Evolutionary conservation across 2,113 vertebrate genomes (phyloP), one percentile per base, ranked within the genome.

Genomic region (Erythrocercus mccallii): DNA sequence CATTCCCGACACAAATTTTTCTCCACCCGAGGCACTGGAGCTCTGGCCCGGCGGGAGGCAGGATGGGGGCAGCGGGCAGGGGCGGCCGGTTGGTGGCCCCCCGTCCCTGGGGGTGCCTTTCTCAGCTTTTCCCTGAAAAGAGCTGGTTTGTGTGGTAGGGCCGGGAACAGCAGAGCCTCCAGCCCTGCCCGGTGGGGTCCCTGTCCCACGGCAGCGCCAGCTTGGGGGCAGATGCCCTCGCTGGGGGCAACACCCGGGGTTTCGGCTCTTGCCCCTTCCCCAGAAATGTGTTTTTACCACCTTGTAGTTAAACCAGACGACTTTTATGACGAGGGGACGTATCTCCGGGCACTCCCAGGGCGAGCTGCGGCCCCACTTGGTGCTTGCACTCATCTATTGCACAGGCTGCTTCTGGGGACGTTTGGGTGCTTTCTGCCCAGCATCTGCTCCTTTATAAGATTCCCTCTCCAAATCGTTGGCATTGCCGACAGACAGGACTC

Each of bases 311-410:
- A 91, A 80, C 3, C 42, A n/a, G 38, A 5, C 1, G 4, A 8
- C 11, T 85, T 72, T 56, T 38, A 4, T 28, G 31, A 57, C 28
- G 48, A 50, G 25, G 37, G 25, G 15, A 86, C 4, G 8, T 9
- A 6, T 42, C 38, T 33, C n/a, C 14, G 3, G 17, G 22, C 51
- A 28, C 15, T 28, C 19, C 5, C 3, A 3, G 1, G 2, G 5
- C 13, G 57, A 76, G 21, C 23, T 37, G 60, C 24, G 21, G 14
- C 5, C 24, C 23, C 18, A 2, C 51, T 56, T 38, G 62, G 35
- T 7, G 22, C 40, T 77, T 21, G 44, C 16, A 25, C 13, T 12
- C 71, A 38, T 27, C 15, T 31, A 27, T 27, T 37, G 53, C 15
- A 2, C 9, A 13, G 15, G 60, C 28, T 56, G 5, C 18, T 69